phyloP scores from a whole-genome alignment of 2,888 invertebrate species.

The Agriotes lineatus region DNA sequence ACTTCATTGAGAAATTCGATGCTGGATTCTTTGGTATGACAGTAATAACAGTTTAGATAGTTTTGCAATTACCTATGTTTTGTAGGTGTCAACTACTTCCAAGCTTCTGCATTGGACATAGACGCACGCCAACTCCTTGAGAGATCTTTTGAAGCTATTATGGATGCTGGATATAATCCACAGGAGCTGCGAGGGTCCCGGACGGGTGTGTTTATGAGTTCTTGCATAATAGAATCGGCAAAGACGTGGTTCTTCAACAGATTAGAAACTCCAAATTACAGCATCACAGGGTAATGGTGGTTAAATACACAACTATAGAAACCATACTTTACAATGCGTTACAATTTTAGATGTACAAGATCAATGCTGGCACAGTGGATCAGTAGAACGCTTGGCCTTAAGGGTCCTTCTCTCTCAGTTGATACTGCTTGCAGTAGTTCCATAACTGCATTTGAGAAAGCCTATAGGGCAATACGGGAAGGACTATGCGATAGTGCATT shows the following conservation, averaged over 20 bases:
- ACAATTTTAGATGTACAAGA: conserved; percentile 71
- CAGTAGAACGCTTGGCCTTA: conserved; percentile 89
- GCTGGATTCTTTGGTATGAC: conserved; percentile 66
- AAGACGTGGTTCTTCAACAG: conserved; percentile 75
- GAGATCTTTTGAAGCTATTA: conserved; percentile 70
- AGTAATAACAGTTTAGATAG: neutral
- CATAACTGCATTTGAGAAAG: conserved; percentile 87
- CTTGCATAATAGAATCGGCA: conserved; percentile 81
- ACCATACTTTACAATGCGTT: neutral
- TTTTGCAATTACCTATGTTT: neutral
- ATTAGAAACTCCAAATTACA: conserved; percentile 54
- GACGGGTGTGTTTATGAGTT: conserved; percentile 85
- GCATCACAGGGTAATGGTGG: conserved; percentile 71
- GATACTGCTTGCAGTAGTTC: conserved; percentile 97
- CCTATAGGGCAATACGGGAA: conserved; percentile 79
- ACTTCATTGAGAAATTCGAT: conserved; percentile 69
- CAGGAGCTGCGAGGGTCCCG: conserved; percentile 77
- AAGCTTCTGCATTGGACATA: conserved; percentile 71
- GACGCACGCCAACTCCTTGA: conserved; percentile 72
- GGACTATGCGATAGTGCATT: conserved; percentile 90
- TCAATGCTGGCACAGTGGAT: conserved; percentile 94
- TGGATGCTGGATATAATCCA: conserved; percentile 76
- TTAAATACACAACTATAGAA: no score
- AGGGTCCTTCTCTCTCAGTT: conserved; percentile 88
- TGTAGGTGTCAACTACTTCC: conserved; percentile 74